Evolutionary conservation across 2,113 vertebrate species (phyloP).

Genomic region (Crypturellus undulatus): DNA sequence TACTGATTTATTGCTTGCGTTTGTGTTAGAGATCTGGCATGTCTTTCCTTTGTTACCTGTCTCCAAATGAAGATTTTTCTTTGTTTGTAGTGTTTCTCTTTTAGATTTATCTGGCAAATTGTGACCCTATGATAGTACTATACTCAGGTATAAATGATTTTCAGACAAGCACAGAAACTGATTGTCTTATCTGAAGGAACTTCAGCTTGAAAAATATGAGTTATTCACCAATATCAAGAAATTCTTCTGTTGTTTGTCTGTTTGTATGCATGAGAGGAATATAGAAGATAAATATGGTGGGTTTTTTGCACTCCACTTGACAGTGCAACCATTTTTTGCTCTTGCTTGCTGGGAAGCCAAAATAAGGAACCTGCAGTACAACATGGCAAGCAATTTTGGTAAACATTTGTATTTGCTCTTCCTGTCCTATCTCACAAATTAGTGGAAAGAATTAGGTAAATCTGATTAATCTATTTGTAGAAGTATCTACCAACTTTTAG

Average conservation of each 20-base stretch:
- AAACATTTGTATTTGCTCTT: not conserved
- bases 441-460: not conserved
- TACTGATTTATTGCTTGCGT: not conserved
- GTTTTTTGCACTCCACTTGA: not conserved
- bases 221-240: not conserved
- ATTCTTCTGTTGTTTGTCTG: not conserved
- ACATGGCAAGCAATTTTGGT: conserved; percentile 60
- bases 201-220: not conserved
- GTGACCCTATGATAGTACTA: not conserved
- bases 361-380: conserved; percentile 79
- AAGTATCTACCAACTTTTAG: not conserved
- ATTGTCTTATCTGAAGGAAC: not conserved
- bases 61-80: not conserved
- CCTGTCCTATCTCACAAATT: not conserved
- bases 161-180: conserved; percentile 26
- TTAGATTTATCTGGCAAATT: not conserved
- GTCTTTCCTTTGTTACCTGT: not conserved
- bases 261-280: not conserved
- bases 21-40: not conserved
- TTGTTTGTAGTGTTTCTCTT: not conserved
- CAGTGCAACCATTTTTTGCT: conserved; percentile 78
- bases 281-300: not conserved
- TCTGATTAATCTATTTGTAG: not conserved
- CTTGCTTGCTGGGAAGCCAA: conserved; percentile 80
- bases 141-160: not conserved